phyloP scores from a whole-genome alignment of 2,888 invertebrate species.

The Aspidapion aeneum region DNA sequence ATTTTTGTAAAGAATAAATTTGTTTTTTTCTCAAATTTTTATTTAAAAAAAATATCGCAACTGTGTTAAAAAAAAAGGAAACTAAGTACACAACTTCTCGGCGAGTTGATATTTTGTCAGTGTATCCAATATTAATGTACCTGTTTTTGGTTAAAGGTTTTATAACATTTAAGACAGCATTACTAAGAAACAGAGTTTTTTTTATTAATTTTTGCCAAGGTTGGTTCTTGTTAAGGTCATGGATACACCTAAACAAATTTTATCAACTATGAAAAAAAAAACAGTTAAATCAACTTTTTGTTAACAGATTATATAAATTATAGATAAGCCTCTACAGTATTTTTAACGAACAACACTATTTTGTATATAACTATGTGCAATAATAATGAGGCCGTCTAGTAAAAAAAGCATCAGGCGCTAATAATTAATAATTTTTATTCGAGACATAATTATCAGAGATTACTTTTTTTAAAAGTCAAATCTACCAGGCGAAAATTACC shows the following conservation, averaged over 20 bases:
- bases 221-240: too few relatives aligned
- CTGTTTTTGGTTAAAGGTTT: too few relatives aligned
- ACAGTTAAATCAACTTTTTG: slow-evolving; percentile 34
- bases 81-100: slow-evolving; percentile 43
- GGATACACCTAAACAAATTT: slow-evolving; percentile 17
- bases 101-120: too few relatives aligned
- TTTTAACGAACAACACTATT: slow-evolving; percentile 45
- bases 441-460: slow-evolving; percentile 23
- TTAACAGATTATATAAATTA: slow-evolving; percentile 40
- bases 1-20: slow-evolving; percentile 25
- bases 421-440: slow-evolving; percentile 19
- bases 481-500: slow-evolving; percentile 10
- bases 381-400: slow-evolving; percentile 41
- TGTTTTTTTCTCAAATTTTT: slow-evolving; percentile 19
- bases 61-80: slow-evolving; percentile 45
- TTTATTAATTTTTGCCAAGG: too few relatives aligned
- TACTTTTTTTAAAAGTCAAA: not conserved
- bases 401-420: slow-evolving; percentile 44
- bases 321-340: slow-evolving; percentile 47
- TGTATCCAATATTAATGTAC: too few relatives aligned
- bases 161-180: too few relatives aligned
- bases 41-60: slow-evolving; percentile 32
- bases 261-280: slow-evolving; percentile 24
- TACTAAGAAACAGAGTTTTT: too few relatives aligned
- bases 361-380: slow-evolving; percentile 44